These are phyloP conservation scores for Festucalex cinctus DNA, from an alignment of 2,113 vertebrate species.

Conservation along the genomic window DNA sequence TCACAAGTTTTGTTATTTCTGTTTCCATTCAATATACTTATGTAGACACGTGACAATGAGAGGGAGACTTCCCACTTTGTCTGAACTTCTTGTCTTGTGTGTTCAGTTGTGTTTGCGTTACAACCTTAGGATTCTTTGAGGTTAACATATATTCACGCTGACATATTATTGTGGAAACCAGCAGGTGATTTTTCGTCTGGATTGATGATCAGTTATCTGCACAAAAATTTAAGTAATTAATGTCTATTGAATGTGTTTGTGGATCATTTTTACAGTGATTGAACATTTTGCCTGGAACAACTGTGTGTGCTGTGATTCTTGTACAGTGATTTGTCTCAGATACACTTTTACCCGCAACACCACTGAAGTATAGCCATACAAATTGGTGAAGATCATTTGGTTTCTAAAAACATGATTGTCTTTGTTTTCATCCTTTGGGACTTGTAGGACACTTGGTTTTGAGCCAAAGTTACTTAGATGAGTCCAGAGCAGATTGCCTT, in stretches of 20 bases:
- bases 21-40: neutral
- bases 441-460: neutral
- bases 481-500: constrained; percentile 15
- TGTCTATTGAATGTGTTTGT: neutral
- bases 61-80: neutral
- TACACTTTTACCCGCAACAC: no score
- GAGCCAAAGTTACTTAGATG: neutral
- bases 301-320: neutral
- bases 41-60: neutral
- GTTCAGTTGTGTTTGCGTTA: neutral
- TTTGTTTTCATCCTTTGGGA: constrained; percentile 1
- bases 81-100: neutral
- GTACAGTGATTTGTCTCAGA: neutral
- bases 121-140: neutral
- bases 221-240: no score
- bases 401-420: no score
- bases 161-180: no score
- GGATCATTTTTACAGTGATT: neutral
- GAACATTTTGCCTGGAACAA: neutral
- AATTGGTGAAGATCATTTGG: neutral
- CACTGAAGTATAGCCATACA: neutral
- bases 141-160: neutral
- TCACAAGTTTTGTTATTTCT: neutral
- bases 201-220: neutral
- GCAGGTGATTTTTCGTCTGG: neutral